Evolutionary conservation across 1,140 invertebrate species (phyloP), one percentile per base, ranked within the genome.

Genomic region (Drosophila melanogaster): DNA sequence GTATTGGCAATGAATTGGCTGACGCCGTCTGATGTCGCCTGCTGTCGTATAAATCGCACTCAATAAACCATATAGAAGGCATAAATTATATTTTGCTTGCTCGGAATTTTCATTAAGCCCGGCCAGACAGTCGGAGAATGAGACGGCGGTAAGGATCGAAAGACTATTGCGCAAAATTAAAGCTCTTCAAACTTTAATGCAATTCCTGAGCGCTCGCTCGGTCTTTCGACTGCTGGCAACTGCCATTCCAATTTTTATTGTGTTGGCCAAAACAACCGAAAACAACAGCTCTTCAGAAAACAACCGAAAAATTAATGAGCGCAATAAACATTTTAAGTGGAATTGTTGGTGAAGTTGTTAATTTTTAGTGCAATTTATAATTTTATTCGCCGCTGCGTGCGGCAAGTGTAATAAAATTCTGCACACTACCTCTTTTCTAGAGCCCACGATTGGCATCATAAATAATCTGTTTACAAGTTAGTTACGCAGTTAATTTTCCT

Each of bases 271-370:
- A 57, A 24, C 55, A 60, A 61, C 19, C 47, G 54, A 56, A 19
- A 77, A 60, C 35, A 80, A 56, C 66, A 66, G 72, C 61, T 57
- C 58, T 66, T 73, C 51, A 80, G 79, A 80, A 78, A 77, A 89
- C 81, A 73, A 66, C 62, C 70, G 62, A 87, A 87, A 89, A 89
- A 89, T 89, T 89, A 89, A 89, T 89, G 84, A 89, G 84, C 84
- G 77, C 84, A 84, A 89, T 89, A 89, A 89, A 89, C 84, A 89
- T 89, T 89, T 89, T 89, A 89, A 89, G 84, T 89, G 84, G 84
- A 89, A 89, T 89, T 89, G 84, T 89, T 89, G 79, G 84, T 78
- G 40, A 89, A 89, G 84, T 89, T 89, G 84, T 89, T 90, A 89
- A 89, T 90, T 89, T 89, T 90, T 89, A 89, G 84, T 89, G 85